These are phyloP conservation scores for Elysia crispata DNA, from an alignment of 2,888 invertebrate species.

Conservation along the genomic window DNA sequence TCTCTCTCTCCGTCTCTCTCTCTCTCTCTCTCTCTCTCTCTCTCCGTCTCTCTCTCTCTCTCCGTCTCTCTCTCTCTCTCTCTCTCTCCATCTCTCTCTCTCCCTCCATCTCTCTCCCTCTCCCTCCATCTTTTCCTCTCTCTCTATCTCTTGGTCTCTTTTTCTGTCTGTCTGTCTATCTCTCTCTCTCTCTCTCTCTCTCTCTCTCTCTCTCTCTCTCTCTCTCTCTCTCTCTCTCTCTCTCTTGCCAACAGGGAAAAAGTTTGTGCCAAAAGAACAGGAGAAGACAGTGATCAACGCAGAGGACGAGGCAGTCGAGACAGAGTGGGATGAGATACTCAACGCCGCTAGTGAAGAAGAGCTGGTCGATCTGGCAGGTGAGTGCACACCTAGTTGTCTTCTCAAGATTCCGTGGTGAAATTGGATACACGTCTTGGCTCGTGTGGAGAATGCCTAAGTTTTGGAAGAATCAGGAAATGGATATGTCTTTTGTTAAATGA, in stretches of 20 bases:
- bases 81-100: too few species aligned
- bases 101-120: too few species aligned
- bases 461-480: too few species aligned
- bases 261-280: constrained; percentile 77
- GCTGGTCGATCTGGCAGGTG: constrained; percentile 95
- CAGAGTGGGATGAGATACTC: constrained; percentile 77
- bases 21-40: not conserved
- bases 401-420: too few species aligned
- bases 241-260: constrained; percentile 77
- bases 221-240: constrained; percentile 11
- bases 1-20: too few species aligned
- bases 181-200: not conserved
- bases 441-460: too few species aligned
- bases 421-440: too few species aligned
- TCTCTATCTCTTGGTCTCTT: too few species aligned
- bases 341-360: constrained; percentile 83
- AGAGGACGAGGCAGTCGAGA: constrained; percentile 66
- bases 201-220: not conserved
- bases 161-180: too few species aligned
- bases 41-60: not conserved
- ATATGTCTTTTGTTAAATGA: too few species aligned
- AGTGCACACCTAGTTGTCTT: too few species aligned
- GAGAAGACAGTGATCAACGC: constrained; percentile 59
- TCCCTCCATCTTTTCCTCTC: too few species aligned
- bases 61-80: not conserved